phyloP scores from a whole-genome alignment of 2,113 vertebrate species.

The Acrocephalus kingi region DNA sequence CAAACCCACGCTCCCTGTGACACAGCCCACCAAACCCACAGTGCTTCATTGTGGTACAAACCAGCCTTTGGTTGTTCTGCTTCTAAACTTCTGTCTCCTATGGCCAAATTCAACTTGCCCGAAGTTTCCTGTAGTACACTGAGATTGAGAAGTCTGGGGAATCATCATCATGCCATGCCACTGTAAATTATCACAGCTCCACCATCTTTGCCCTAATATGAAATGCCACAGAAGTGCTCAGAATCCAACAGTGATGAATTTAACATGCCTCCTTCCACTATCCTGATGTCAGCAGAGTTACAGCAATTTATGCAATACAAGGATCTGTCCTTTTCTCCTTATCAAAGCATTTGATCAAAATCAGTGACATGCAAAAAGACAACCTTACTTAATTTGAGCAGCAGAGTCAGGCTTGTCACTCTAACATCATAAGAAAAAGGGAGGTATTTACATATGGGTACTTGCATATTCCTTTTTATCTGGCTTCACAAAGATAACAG shows the following conservation, averaged over 20 bases:
- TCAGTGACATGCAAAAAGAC: slow-evolving; percentile 41
- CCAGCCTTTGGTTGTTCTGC: neutral
- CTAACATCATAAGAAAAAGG: slow-evolving; percentile 38
- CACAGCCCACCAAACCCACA: rapidly evolving
- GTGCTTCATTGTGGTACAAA: neutral
- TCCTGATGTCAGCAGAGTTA: slow-evolving; percentile 39
- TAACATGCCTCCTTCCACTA: slow-evolving; percentile 19
- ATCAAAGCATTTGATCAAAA: slow-evolving; percentile 57
- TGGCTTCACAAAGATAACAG: slow-evolving; percentile 26
- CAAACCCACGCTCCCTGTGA: neutral
- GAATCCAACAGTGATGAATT: slow-evolving; percentile 33
- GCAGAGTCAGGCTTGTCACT: slow-evolving; percentile 13
- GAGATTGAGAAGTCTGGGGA: neutral
- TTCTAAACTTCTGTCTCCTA: neutral
- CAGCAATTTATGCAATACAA: slow-evolving; percentile 40
- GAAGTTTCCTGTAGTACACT: neutral
- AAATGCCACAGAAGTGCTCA: neutral
- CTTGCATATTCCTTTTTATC: slow-evolving; percentile 53
- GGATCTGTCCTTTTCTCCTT: slow-evolving; percentile 47
- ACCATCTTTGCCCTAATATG: neutral
- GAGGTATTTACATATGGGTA: slow-evolving; percentile 26
- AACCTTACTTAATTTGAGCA: slow-evolving; percentile 44
- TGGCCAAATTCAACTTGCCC: neutral
- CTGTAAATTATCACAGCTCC: neutral
- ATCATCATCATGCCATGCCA: neutral